Conservation (phyloP, 1,140 invertebrate species). For the Trypoxylus dichotomus region DNA sequence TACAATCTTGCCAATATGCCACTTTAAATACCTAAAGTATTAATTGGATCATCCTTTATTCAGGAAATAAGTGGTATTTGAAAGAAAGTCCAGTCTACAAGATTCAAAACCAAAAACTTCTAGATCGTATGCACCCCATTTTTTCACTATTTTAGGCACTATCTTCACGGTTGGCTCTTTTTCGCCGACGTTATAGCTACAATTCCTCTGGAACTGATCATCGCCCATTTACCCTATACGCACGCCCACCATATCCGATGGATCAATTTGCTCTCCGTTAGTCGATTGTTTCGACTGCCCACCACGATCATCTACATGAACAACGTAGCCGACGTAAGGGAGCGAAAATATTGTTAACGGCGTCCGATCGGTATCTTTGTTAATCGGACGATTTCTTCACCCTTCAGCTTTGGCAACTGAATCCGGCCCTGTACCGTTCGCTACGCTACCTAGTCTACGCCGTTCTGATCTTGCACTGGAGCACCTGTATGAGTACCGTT, state of each 20-base stretch:
- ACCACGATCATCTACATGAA: constrained; percentile 3
- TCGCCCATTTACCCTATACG: background rate
- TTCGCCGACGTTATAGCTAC: background rate
- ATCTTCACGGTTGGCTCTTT: background rate
- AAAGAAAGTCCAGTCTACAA: too few relatives aligned
- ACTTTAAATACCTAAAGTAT: too few relatives aligned
- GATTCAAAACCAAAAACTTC: too few relatives aligned
- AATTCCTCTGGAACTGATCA: background rate
- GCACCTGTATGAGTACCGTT: background rate
- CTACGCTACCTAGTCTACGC: background rate
- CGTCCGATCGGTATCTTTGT: background rate
- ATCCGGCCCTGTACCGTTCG: background rate
- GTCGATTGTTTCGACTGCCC: constrained; percentile 15
- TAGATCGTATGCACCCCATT: background rate
- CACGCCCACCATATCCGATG: background rate
- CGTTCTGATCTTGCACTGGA: constrained; percentile 13
- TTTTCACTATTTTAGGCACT: background rate
- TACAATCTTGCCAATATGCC: too few relatives aligned
- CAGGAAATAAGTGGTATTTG: too few relatives aligned
- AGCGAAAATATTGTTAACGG: background rate
- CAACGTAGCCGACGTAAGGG: constrained; percentile 1
- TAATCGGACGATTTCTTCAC: too few relatives aligned
- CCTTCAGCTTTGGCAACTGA: constrained; percentile 22
- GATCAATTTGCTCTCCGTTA: background rate
- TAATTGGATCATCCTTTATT: too few relatives aligned